Evolutionary conservation across 2,797 vertebrate species (phyloP).

Genomic region (Passerculus sandwichensis): DNA sequence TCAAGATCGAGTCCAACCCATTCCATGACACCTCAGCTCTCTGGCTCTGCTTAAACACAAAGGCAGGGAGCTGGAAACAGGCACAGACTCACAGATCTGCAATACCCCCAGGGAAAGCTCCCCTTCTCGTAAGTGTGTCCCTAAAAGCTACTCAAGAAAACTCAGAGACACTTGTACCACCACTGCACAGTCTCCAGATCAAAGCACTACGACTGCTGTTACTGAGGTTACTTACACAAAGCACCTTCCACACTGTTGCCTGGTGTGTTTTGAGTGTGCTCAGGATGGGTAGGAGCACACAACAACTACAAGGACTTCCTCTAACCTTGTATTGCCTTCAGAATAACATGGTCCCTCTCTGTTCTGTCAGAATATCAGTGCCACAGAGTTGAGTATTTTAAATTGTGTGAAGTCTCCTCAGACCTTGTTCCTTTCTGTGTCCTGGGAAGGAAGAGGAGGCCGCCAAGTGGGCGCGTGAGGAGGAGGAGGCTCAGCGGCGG

Average conservation of each 20-base stretch:
- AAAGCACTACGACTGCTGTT: background rate
- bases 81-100: background rate
- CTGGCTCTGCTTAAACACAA: too few relatives aligned
- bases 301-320: too few relatives aligned
- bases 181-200: background rate
- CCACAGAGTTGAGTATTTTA: background rate
- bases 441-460: slow-evolving; percentile 89
- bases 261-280: background rate
- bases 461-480: slow-evolving; percentile 83
- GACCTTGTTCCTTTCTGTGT: slow-evolving; percentile 41
- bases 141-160: background rate
- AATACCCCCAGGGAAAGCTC: background rate
- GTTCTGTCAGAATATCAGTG: background rate
- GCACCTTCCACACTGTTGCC: background rate
- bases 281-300: too few relatives aligned
- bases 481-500: slow-evolving; percentile 85
- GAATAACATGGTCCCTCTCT: background rate
- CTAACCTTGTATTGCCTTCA: too few relatives aligned
- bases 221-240: background rate
- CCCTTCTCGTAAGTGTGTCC: rapidly evolving
- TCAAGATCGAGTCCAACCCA: too few relatives aligned
- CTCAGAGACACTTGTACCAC: background rate
- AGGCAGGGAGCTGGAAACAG: too few relatives aligned
- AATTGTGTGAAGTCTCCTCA: background rate
- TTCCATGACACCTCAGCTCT: too few relatives aligned